These are phyloP conservation scores for Lasioglossum figueresi DNA, from an alignment of 2,888 invertebrate genomes.

Conservation along the genomic window DNA sequence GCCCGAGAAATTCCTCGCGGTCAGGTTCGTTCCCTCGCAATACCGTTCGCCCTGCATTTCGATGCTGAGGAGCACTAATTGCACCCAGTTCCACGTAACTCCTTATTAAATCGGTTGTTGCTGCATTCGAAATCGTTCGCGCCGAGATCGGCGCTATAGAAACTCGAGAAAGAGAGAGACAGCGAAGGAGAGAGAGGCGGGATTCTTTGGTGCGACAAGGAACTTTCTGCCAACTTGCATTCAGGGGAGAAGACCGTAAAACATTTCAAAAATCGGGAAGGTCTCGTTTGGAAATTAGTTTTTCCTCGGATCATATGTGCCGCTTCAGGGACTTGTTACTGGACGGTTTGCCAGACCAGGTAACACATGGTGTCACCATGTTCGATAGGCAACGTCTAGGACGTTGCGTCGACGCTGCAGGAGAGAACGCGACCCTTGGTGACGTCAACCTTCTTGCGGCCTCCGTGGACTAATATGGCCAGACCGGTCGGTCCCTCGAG, in stretches of 20 bases:
- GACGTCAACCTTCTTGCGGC: constrained; percentile 68
- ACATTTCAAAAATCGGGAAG: no score
- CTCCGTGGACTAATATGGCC: constrained; percentile 75
- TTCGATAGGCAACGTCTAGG: constrained; percentile 45
- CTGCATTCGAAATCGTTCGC: neutral
- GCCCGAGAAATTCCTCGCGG: constrained; percentile 30
- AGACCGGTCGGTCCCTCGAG: constrained; percentile 70
- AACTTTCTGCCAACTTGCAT: neutral
- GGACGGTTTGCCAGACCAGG: neutral
- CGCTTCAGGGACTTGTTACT: neutral
- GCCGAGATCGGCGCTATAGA: neutral
- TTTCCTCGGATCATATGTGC: neutral
- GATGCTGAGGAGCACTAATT: constrained; percentile 11
- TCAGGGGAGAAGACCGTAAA: neutral
- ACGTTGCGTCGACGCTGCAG: constrained; percentile 37
- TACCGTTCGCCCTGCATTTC: constrained; percentile 29
- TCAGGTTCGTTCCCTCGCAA: constrained; percentile 20
- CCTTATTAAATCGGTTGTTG: neutral
- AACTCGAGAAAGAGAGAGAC: neutral
- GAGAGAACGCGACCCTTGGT: constrained; percentile 61
- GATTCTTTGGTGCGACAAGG: neutral
- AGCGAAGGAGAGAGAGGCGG: neutral
- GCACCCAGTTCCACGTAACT: neutral
- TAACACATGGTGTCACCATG: neutral
- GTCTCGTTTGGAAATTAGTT: no score